Evolutionary conservation across 2,113 vertebrate species (phyloP), one percentile per base, ranked within the genome.

Genomic region (Leuciscus idus): DNA sequence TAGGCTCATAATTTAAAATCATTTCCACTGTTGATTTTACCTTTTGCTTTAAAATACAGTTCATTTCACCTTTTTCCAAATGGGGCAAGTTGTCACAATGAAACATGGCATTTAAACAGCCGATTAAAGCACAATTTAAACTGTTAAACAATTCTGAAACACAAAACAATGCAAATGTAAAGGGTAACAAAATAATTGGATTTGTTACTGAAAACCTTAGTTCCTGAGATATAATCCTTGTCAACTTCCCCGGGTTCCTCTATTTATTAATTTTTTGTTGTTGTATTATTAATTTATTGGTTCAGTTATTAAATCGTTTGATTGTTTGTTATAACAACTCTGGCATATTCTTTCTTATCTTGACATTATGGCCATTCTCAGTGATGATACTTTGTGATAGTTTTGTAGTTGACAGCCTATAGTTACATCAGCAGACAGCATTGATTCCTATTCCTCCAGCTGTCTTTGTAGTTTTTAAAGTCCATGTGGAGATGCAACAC

Each of bases 401-500:
- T 73, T 72, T 73, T 43, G 36, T n/a, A 73, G 70, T 73, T 73
- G 36, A n/a, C 36, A 46, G 66, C 36, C 17, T 70, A 70, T 36
- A 70, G 39, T 73, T 73, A n/a, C 76, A 57, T 57, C 50, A 59
- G 76, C 28, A 43, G 33, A 80, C 39, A 11, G 8, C 10, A 21
- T 66, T 21, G 78, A 62, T 64, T 64, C 9, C 4, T 48, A 48
- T 28, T 81, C 23, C 79, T 57, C 21, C 39, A 26, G 19, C 19
- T 59, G 19, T 36, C 76, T 64, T 30, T 81, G 79, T 64, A 12
- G 79, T 64, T 64, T 62, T 11, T 4, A 50, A 43, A 75, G 43
- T 48, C 12, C 72, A 48, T 12, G 39, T 30, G 77, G 1, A 80
- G 21, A 43, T 26, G 33, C 23, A 61, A 61, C 12, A 26, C 78